phyloP scores from a whole-genome alignment of 2,797 vertebrate genomes.

The Prionace glauca region DNA sequence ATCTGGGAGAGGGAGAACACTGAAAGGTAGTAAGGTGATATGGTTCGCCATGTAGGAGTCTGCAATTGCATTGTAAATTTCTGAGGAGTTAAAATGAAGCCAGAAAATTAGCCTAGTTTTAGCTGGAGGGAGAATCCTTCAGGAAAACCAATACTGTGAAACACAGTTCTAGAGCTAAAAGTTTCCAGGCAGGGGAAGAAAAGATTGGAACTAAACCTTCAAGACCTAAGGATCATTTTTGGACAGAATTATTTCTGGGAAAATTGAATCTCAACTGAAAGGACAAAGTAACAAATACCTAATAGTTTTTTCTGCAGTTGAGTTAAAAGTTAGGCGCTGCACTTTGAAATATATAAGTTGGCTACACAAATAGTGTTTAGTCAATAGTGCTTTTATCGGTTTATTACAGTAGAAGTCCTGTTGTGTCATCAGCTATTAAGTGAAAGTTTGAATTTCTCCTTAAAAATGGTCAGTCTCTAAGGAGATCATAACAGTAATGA shows the following conservation, averaged over 20 bases:
- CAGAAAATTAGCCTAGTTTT: neutral
- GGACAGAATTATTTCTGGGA: neutral
- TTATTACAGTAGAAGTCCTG: too few species aligned
- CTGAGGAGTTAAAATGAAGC: neutral
- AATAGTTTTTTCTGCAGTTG: neutral
- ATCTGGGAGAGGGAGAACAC: neutral
- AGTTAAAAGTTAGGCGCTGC: neutral
- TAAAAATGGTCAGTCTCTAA: too few species aligned
- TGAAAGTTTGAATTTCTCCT: too few species aligned
- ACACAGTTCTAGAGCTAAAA: neutral
- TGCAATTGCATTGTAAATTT: neutral
- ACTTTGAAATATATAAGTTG: too few species aligned
- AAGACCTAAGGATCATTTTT: neutral
- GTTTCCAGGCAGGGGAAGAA: neutral
- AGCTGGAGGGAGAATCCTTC: neutral
- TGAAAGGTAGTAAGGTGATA: neutral
- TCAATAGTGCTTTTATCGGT: too few species aligned
- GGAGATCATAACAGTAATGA: too few species aligned
- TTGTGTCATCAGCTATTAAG: too few species aligned
- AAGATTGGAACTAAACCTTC: neutral
- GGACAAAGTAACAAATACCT: neutral
- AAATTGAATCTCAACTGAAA: neutral
- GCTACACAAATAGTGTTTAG: too few species aligned
- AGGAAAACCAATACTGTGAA: neutral
- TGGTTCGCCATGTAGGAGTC: neutral